Evolutionary conservation across 2,888 invertebrate species (phyloP).

Genomic region (Dichetophora obliterata): DNA sequence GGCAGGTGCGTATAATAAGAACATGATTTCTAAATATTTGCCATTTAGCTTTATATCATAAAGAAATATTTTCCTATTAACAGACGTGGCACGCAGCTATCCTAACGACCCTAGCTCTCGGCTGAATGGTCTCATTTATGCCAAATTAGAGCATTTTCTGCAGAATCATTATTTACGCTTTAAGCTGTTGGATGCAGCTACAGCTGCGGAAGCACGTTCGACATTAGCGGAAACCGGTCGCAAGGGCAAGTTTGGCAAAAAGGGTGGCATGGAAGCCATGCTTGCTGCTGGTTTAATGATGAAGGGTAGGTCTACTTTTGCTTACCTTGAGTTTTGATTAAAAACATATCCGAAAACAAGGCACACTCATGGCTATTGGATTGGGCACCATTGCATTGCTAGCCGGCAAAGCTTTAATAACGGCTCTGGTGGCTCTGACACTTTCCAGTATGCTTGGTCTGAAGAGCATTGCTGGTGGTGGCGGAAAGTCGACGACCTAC

Average conservation of each 20-base stretch:
- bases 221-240: conserved; percentile 72
- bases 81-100: conserved; percentile 80
- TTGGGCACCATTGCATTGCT: conserved; percentile 82
- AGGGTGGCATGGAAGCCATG: conserved; percentile 71
- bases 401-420: conserved; percentile 87
- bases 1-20: conserved; percentile 68
- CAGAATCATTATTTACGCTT: conserved; percentile 82
- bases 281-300: conserved; percentile 75
- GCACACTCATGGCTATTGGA: conserved; percentile 81
- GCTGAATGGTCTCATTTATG: conserved; percentile 81
- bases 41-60: no score
- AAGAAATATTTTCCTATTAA: conserved; percentile 19
- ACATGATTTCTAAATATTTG: neutral
- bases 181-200: conserved; percentile 77
- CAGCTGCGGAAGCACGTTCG: conserved; percentile 74
- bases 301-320: conserved; percentile 71
- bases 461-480: conserved; percentile 76
- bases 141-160: conserved; percentile 79
- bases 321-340: neutral
- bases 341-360: conserved; percentile 62
- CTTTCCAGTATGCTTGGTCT: conserved; percentile 83
- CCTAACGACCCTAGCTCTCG: conserved; percentile 83
- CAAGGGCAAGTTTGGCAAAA: conserved; percentile 73
- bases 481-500: conserved; percentile 83
- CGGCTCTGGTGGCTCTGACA: conserved; percentile 83